These are phyloP conservation scores for Metopia argyrocephala DNA, from an alignment of 2,888 invertebrate genomes.

Conservation along the genomic window DNA sequence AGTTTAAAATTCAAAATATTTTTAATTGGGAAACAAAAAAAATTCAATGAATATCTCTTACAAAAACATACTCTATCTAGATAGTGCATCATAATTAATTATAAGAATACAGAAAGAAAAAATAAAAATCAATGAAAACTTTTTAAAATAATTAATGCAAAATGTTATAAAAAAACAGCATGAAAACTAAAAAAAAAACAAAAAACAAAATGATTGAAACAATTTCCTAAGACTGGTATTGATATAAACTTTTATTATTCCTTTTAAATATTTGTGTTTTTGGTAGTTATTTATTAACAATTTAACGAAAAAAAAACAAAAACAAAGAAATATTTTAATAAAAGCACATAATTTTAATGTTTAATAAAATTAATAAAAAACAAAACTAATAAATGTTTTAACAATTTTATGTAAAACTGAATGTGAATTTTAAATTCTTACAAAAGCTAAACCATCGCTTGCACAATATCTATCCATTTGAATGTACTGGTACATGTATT, in stretches of 20 bases:
- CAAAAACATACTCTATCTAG: no score
- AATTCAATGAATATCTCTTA: no score
- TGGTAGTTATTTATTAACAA: slow-evolving; percentile 42
- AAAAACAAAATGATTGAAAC: neutral
- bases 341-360: slow-evolving; percentile 16
- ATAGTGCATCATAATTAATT: no score
- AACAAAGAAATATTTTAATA: slow-evolving; percentile 21
- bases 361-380: neutral
- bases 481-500: no score
- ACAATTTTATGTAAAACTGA: neutral
- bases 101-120: neutral
- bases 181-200: slow-evolving; percentile 21
- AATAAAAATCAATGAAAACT: slow-evolving; percentile 27
- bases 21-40: no score
- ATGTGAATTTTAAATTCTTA: slow-evolving; percentile 15
- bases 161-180: neutral
- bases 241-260: slow-evolving; percentile 61
- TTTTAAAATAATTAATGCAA: neutral
- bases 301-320: slow-evolving; percentile 18
- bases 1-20: no score
- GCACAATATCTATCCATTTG: no score
- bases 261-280: slow-evolving; percentile 31
- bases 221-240: slow-evolving; percentile 62
- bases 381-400: slow-evolving; percentile 8
- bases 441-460: slow-evolving; percentile 21